Evolutionary conservation across 2,888 invertebrate species (phyloP).

Genomic region (Megastigmus dorsalis): DNA sequence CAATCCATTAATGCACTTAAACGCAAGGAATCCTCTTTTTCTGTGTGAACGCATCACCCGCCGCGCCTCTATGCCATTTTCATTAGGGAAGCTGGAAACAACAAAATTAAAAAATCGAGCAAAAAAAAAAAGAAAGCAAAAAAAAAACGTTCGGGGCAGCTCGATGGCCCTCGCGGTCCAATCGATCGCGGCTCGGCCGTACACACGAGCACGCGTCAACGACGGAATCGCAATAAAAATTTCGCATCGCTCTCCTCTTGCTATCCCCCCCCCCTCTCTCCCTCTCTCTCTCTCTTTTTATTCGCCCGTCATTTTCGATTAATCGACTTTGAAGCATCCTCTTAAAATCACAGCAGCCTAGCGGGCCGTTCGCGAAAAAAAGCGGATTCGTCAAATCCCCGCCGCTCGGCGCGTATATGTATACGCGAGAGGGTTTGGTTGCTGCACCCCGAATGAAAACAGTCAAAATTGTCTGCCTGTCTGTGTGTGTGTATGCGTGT

Average conservation of each 20-base stretch:
- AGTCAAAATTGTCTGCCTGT: not conserved
- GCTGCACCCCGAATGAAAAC: slow-evolving; percentile 34
- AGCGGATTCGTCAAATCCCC: slow-evolving; percentile 48
- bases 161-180: slow-evolving; percentile 11
- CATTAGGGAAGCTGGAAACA: slow-evolving; percentile 33
- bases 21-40: no score
- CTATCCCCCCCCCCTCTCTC: slow-evolving; percentile 42
- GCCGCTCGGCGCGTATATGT: not conserved
- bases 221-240: slow-evolving; percentile 45
- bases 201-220: not conserved
- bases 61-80: no score
- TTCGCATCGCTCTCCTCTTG: not conserved
- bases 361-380: slow-evolving; percentile 42
- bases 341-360: slow-evolving; percentile 56
- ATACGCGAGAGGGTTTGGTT: no score
- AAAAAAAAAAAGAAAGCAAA: no score
- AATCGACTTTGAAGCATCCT: slow-evolving; percentile 61
- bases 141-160: not conserved
- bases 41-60: no score
- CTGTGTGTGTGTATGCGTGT: not conserved
- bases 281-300: slow-evolving; percentile 46
- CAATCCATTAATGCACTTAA: no score
- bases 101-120: slow-evolving; percentile 23
- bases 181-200: slow-evolving; percentile 6
- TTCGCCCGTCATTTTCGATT: slow-evolving; percentile 58